Evolutionary conservation across 2,797 vertebrate genomes (phyloP).

Genomic region (Amniataba percoides): DNA sequence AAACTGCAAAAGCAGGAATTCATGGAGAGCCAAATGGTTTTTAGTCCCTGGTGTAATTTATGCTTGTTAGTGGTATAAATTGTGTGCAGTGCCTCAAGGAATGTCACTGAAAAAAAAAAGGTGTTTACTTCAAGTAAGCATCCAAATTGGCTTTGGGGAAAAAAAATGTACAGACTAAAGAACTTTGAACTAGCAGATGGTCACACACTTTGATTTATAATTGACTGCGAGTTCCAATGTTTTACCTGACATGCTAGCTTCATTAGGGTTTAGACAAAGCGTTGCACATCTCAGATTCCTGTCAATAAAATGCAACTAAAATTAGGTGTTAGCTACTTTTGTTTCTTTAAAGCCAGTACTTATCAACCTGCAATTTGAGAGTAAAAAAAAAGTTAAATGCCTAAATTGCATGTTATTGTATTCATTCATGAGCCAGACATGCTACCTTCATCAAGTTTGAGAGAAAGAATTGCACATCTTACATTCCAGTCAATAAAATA

Average conservation of each 20-base stretch:
- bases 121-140: slow-evolving; percentile 73
- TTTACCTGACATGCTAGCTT: slow-evolving; percentile 20
- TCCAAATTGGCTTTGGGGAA: slow-evolving; percentile 57
- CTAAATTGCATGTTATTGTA: slow-evolving; percentile 45
- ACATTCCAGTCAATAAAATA: neutral
- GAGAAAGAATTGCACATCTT: slow-evolving; percentile 15
- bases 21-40: slow-evolving; percentile 49
- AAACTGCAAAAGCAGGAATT: slow-evolving; percentile 54
- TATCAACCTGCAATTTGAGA: neutral
- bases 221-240: slow-evolving; percentile 1
- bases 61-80: slow-evolving; percentile 79
- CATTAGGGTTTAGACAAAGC: slow-evolving; percentile 13
- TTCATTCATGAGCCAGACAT: slow-evolving; percentile 13
- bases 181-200: slow-evolving; percentile 16
- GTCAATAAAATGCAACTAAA: neutral
- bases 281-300: neutral
- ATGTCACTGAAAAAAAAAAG: slow-evolving; percentile 56
- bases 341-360: slow-evolving; percentile 3
- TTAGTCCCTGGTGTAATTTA: slow-evolving; percentile 67
- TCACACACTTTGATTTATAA: slow-evolving; percentile 25
- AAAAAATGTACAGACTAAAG: slow-evolving; percentile 27
- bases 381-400: neutral
- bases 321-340: neutral
- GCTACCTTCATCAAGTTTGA: slow-evolving; percentile 1
- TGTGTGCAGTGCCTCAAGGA: slow-evolving; percentile 62